Evolutionary conservation across 1,140 invertebrate genomes (phyloP), one percentile per base, ranked within the genome.

Genomic region (Saxidomus purpurata): DNA sequence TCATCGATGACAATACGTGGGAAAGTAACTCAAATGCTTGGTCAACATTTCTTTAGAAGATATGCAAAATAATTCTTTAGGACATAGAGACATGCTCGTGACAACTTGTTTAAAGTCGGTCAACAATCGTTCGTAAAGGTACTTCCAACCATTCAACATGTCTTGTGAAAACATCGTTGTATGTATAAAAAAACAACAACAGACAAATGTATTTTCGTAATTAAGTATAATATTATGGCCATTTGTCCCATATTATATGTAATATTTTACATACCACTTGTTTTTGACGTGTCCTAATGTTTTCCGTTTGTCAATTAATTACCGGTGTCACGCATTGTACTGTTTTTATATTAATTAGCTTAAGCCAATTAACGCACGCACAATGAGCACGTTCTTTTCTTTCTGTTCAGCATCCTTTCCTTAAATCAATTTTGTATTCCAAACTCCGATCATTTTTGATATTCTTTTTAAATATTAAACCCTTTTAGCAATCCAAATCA

Each of bases 221-320:
- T 71, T 36, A 38, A 38, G 36, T 38, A 71, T 2, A 28, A 40
- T 15, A 38, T 36, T 38, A 38, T 40, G 4, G 6, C 34, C 36
- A 71, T 19, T 22, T 40, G 36, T 22, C 67, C 67, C 22, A 38
- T 63, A 38, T 31, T 22, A 38, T 40, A 71, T 71, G 17, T 71
- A 71, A 38, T 71, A 71, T 71, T 71, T 71, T 22, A n/a, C 61
- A n/a, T 38, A n/a, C 34, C 67, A 71, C 67, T 71, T 71, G 67
- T 71, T 71, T 71, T 71, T 71, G 67, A 71, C 67, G 36, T 28
- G 59, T 63, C 59, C 25, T 63, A 63, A 63, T 63, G 59, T 28
- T 28, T 63, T 28, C n/a, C 59, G 59, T 63, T 63, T 63, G n/a
- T 63, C 25, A 28, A 8, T 28, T 28, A 28, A 28, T 63, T 63